Conservation (phyloP, 2,797 vertebrate species). For the Oreochromis mossambicus region DNA sequence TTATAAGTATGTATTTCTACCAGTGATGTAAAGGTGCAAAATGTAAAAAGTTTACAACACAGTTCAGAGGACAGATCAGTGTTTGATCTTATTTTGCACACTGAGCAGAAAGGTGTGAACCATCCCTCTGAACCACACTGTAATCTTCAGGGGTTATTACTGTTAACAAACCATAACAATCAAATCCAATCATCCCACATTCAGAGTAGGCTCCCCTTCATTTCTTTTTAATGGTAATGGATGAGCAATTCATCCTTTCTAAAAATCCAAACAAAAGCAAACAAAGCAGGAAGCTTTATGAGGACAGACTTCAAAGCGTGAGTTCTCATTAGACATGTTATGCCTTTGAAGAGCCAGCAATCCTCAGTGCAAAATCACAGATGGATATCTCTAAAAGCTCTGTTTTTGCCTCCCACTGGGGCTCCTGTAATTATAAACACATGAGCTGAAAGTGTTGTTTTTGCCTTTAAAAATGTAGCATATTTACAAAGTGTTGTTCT, state of each 20-base stretch:
- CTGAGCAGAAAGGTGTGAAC: background rate
- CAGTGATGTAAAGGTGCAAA: background rate
- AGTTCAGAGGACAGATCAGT: background rate
- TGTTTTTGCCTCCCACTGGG: conserved; percentile 7
- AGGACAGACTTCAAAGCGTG: conserved; percentile 61
- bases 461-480: conserved; percentile 15
- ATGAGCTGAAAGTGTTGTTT: conserved; percentile 30
- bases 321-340: conserved; percentile 54
- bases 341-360: conserved; percentile 55
- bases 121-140: background rate
- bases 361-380: conserved; percentile 49
- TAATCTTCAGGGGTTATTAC: conserved; percentile 3
- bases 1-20: background rate
- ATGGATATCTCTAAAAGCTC: conserved; percentile 39
- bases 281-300: conserved; percentile 39
- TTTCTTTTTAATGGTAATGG: conserved; percentile 46
- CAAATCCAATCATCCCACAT: conserved; percentile 28
- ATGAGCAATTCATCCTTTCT: conserved; percentile 41
- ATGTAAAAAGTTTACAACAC: background rate
- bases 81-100: conserved; percentile 1
- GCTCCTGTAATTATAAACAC: conserved; percentile 36
- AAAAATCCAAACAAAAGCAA: conserved; percentile 46
- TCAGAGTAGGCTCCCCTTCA: background rate
- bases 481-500: background rate
- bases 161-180: conserved; percentile 28